Base-by-base conservation (phyloP, 2,888 invertebrate genomes). In the Xylocampa areola region DNA sequence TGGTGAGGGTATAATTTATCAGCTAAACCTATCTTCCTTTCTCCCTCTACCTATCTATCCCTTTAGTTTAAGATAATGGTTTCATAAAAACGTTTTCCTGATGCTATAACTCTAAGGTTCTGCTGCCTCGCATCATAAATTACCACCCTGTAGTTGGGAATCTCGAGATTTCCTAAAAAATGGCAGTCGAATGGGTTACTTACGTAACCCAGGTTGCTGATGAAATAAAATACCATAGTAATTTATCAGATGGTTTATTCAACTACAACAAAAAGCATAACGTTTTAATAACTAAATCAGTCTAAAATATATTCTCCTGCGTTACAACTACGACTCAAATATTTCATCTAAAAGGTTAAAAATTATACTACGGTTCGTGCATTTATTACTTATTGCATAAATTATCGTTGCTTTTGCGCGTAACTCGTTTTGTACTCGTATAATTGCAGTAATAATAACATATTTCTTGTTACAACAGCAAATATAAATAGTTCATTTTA, bases 221-320 rank as follows among this genome's bases (percentile, higher is more conserved):
- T 14, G 33, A 71, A 76, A 66, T 68, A 43, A 74, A 78, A 82
- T 48, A 37, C 47, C 39, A 58, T 68, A 76, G 76, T 43, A 60
- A 62, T 82, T 84, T 84, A 82, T 91, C 87, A 89, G 88, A 89
- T 86, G 86, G 85, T 94, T 92, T 92, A 92, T 88, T 94, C 82
- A 92, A 92, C 92, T 93, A 92, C 93, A 93, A 92, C 91, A 92
- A 93, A 93, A 94, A 92, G 89, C 92, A 90, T 92, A 92, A 92
- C 89, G 73, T 88, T 92, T 90, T 91, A 87, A 88, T 75, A 94
- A 93, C 93, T 93, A 94, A 94, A 92, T 94, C 94, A 94, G 94
- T 94, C 94, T 94, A 94, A 93, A 92, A 91, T n/a, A 92, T 93
- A 91, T 90, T 89, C 88, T 89, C 90, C 89, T 87, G 90, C 82